phyloP scores from a whole-genome alignment of 2,113 vertebrate genomes.

The Gulo gulo region DNA sequence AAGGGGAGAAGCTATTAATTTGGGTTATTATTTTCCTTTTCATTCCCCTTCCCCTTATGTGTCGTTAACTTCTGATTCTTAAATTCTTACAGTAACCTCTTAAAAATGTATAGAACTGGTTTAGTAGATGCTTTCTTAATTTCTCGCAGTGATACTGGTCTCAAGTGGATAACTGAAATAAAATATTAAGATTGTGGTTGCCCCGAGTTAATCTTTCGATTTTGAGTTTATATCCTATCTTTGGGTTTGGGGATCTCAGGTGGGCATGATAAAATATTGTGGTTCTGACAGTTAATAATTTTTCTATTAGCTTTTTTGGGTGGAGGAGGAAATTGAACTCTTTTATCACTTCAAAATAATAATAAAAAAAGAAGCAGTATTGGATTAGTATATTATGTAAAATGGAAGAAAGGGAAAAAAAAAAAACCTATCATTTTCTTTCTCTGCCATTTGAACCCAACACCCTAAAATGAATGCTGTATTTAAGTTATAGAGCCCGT shows the following conservation, averaged over 20 bases:
- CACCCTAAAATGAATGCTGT: slow-evolving; percentile 73
- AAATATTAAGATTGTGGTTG: slow-evolving; percentile 58
- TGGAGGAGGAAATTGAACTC: slow-evolving; percentile 47
- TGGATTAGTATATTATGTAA: slow-evolving; percentile 65
- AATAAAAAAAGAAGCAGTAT: slow-evolving; percentile 44
- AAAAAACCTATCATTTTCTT: slow-evolving; percentile 71
- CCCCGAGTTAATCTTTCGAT: slow-evolving; percentile 68
- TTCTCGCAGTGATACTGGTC: neutral
- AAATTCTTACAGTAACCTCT: neutral
- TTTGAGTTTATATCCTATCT: slow-evolving; percentile 36
- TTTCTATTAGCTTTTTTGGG: slow-evolving; percentile 68
- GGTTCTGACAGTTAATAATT: slow-evolving; percentile 71
- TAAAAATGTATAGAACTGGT: neutral
- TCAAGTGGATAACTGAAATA: neutral
- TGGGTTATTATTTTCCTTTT: neutral
- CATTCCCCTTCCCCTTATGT: neutral
- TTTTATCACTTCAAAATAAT: slow-evolving; percentile 75
- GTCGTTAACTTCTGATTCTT: neutral
- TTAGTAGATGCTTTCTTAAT: neutral
- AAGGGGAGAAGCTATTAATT: neutral
- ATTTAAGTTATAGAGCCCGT: slow-evolving; percentile 72
- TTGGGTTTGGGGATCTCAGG: slow-evolving; percentile 60
- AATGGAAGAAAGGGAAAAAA: slow-evolving; percentile 67
- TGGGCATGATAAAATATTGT: slow-evolving; percentile 69
- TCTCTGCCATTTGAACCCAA: slow-evolving; percentile 77